Percentiles rank a stretch among this genome's conserved stretches.
Conservation (phyloP, 2,888 invertebrate species). For the Hemistola chrysoprasaria region DNA sequence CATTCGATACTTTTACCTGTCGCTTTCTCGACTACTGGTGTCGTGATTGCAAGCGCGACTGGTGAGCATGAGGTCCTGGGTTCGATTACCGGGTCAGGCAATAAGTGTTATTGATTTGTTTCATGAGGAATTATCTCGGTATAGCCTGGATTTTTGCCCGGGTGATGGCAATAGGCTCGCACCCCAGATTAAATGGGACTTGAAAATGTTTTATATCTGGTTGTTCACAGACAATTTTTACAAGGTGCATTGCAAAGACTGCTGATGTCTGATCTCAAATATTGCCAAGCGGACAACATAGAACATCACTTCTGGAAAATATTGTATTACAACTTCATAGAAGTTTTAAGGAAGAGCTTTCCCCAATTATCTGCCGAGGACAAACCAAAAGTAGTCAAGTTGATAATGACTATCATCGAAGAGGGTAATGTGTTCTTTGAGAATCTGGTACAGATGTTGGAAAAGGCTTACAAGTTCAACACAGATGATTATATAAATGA, state of each 20-base stretch:
- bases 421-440: conserved; percentile 92
- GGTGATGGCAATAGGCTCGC: too few species aligned
- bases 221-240: conserved; percentile 76
- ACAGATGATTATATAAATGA: conserved; percentile 83
- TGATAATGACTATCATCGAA: conserved; percentile 87
- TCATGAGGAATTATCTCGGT: too few species aligned
- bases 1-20: too few species aligned
- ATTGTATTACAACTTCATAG: conserved; percentile 93
- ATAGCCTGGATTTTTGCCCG: too few species aligned
- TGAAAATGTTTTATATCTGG: too few species aligned
- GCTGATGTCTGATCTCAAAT: conserved; percentile 90
- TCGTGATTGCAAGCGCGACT: too few species aligned
- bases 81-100: too few species aligned
- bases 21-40: too few species aligned
- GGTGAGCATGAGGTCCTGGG: too few species aligned
- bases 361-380: conserved; percentile 82
- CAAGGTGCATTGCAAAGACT: conserved; percentile 86
- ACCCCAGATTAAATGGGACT: too few species aligned
- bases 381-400: conserved; percentile 84
- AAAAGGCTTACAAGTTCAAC: conserved; percentile 89
- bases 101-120: too few species aligned
- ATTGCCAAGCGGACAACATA: conserved; percentile 92
- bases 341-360: conserved; percentile 88
- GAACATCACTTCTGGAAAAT: conserved; percentile 97
- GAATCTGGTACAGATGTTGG: conserved; percentile 86